These are phyloP conservation scores for Drosophila austrosaltans DNA, from an alignment of 2,888 invertebrate genomes.

Conservation along the genomic window DNA sequence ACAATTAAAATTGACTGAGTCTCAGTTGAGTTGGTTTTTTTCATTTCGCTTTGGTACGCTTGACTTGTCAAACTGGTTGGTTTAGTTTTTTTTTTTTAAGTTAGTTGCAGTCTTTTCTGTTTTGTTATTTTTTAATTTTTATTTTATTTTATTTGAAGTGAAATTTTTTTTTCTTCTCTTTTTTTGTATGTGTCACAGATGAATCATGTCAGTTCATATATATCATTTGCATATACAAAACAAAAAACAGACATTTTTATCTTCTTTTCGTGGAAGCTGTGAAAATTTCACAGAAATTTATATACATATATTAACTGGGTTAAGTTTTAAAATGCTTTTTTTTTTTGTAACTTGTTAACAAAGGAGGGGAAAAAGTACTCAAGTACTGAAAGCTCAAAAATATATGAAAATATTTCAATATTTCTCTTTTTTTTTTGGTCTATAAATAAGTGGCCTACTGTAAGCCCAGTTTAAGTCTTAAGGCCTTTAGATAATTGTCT, in stretches of 20 bases:
- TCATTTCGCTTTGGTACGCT: slow-evolving; percentile 16
- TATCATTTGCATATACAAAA: background rate
- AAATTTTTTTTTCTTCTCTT: background rate
- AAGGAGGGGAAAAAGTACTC: background rate
- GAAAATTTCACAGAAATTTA: slow-evolving; percentile 7
- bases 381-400: too few species aligned
- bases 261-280: slow-evolving; percentile 40
- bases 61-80: slow-evolving; percentile 27
- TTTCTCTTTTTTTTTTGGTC: too few species aligned
- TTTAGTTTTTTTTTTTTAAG: slow-evolving; percentile 19
- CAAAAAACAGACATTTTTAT: slow-evolving; percentile 4
- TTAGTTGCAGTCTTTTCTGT: slow-evolving; percentile 24
- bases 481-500: too few species aligned
- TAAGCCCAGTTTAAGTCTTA: too few species aligned
- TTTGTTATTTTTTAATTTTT: slow-evolving; percentile 31
- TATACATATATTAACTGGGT: background rate
- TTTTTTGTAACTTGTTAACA: background rate
- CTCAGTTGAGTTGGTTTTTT: slow-evolving; percentile 28
- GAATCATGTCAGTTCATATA: slow-evolving; percentile 20
- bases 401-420: too few species aligned
- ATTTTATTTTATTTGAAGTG: slow-evolving; percentile 13
- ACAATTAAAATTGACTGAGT: slow-evolving; percentile 38
- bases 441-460: too few species aligned
- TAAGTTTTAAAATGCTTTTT: background rate
- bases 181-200: slow-evolving; percentile 33